Conservation (phyloP, 2,113 vertebrate genomes). For the cattle (Bos taurus) region ARS-UCD2.0 NC_037343.1:30780001-30780500, state of each 20-base stretch:
- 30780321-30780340: background rate
- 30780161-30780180: background rate
- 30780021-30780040: background rate
- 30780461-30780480: background rate
- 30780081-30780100: background rate
- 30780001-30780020: background rate
- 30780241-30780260: background rate
- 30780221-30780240: background rate
- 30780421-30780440: background rate
- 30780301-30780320: background rate
- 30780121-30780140: background rate
- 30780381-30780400: background rate
- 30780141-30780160: background rate
- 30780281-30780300: background rate
- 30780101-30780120: background rate
- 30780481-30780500: background rate
- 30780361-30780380: background rate
- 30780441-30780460: background rate
- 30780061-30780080: background rate
- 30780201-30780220: background rate
- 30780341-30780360: background rate
- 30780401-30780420: background rate
- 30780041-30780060: background rate
- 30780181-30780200: background rate
- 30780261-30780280: background rate